Conservation (phyloP, 1,140 invertebrate species). For the Pseudobourletiella spinata region DNA sequence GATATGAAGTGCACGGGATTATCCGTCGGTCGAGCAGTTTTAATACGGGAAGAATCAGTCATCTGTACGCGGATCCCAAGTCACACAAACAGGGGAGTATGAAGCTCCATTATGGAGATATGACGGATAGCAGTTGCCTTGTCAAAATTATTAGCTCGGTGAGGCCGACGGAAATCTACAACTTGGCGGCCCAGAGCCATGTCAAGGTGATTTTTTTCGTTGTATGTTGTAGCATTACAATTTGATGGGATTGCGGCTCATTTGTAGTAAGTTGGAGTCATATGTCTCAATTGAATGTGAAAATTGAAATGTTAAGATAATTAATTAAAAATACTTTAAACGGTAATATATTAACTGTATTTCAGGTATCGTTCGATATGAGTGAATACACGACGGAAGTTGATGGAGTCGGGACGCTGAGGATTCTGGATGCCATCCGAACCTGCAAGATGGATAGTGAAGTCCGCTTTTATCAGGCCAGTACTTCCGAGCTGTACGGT, state of each 20-base stretch:
- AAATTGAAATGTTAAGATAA: no score
- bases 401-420: constrained; percentile 91
- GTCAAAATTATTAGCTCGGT: constrained; percentile 86
- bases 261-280: no score
- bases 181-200: constrained; percentile 98
- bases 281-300: no score
- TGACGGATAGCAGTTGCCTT: constrained; percentile 95
- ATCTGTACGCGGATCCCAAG: constrained; percentile 83
- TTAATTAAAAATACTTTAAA: no score
- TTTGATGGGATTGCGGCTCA: no score
- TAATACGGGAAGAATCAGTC: constrained; percentile 91
- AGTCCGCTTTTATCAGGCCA: constrained; percentile 95
- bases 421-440: constrained; percentile 89
- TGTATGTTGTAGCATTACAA: no score
- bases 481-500: constrained; percentile 97
- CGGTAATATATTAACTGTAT: no score
- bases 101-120: constrained; percentile 97
- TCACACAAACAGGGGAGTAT: constrained; percentile 75
- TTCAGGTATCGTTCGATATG: constrained; percentile 89
- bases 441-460: constrained; percentile 77
- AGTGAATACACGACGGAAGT: constrained; percentile 99
- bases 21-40: constrained; percentile 91
- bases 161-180: constrained; percentile 92
- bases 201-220: constrained; percentile 97
- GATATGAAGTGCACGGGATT: constrained; percentile 93